Percentiles rank a stretch among this genome's conserved stretches.
phyloP scores from a whole-genome alignment of 2,113 vertebrate species.

The zebrafish (Danio rerio) region GRCz12tu NC_133180.1:66755501-66756000 shows the following conservation, averaged over 20 bases:
- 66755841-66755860: too few relatives aligned
- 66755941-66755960: too few relatives aligned
- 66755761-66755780: background rate
- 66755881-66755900: too few relatives aligned
- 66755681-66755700: constrained; percentile 78
- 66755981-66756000: too few relatives aligned
- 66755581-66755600: constrained; percentile 34
- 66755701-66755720: background rate
- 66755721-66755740: background rate
- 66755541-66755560: background rate
- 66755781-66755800: background rate
- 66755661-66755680: constrained; percentile 69
- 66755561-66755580: background rate
- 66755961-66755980: too few relatives aligned
- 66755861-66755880: too few relatives aligned
- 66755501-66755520: background rate
- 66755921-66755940: too few relatives aligned
- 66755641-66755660: constrained; percentile 70
- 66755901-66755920: too few relatives aligned
- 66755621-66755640: constrained; percentile 71
- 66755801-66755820: background rate
- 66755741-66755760: background rate
- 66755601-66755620: constrained; percentile 59
- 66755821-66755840: too few relatives aligned
- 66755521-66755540: background rate